These are phyloP conservation scores for Ctenicera cuprea DNA, from an alignment of 2,888 invertebrate genomes.

Conservation along the genomic window DNA sequence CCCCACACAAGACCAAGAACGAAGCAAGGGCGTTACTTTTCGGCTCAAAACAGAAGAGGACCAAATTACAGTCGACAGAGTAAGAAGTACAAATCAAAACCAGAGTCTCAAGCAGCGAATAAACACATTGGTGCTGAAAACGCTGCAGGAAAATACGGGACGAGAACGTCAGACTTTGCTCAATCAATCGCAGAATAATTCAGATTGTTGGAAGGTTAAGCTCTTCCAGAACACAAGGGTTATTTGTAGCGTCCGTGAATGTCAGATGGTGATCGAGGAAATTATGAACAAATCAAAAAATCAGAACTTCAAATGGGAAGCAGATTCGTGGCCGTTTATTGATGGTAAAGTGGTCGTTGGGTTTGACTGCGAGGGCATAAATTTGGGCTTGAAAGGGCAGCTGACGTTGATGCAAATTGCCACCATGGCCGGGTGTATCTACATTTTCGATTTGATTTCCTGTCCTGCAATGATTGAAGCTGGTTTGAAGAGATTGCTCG, in stretches of 20 bases:
- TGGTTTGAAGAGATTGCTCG: constrained; percentile 86
- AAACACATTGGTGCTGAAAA: constrained; percentile 91
- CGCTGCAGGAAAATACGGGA: constrained; percentile 89
- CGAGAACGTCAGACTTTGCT: constrained; percentile 73
- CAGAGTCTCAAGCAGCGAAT: constrained; percentile 92
- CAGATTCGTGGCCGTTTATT: constrained; percentile 66
- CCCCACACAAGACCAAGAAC: constrained; percentile 22
- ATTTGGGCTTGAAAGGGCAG: constrained; percentile 91
- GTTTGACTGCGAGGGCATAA: constrained; percentile 95
- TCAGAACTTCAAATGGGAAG: constrained; percentile 7
- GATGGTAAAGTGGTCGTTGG: constrained; percentile 80
- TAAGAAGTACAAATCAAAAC: constrained; percentile 71
- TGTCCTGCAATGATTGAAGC: constrained; percentile 88
- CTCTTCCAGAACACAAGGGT: constrained; percentile 89
- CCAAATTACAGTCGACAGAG: constrained; percentile 3
- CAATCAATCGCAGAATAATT: constrained; percentile 64
- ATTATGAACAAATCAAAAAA: constrained; percentile 75
- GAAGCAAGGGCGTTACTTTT: constrained; percentile 51
- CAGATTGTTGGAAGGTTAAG: constrained; percentile 88
- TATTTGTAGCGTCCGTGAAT: constrained; percentile 86
- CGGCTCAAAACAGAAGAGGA: constrained; percentile 38
- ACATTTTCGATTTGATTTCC: constrained; percentile 90
- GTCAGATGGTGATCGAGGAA: constrained; percentile 84
- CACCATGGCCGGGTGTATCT: constrained; percentile 87
- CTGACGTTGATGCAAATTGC: constrained; percentile 91